Conservation (phyloP, 2,888 invertebrate genomes). For the Eubasilissa splendida region DNA sequence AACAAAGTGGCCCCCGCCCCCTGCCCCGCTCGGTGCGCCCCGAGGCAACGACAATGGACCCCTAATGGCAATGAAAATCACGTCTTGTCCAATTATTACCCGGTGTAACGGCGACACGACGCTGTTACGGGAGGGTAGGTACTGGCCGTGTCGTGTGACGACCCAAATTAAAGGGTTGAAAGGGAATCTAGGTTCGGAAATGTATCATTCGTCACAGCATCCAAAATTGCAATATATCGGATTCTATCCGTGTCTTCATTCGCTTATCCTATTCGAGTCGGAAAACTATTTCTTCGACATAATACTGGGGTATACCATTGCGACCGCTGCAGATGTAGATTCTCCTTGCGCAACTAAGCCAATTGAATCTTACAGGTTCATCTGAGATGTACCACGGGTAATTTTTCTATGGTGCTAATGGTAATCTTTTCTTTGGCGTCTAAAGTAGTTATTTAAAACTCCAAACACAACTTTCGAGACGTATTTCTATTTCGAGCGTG, state of each 20-base stretch:
- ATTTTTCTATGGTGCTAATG: no score
- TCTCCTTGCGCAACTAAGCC: no score
- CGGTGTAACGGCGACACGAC: conserved; percentile 1
- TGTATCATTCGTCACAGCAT: no score
- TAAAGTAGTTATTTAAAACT: no score
- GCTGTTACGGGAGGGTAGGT: background rate
- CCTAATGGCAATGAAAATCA: conserved; percentile 58
- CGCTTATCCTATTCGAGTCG: background rate
- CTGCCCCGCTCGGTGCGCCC: conserved; percentile 11
- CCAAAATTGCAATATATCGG: background rate
- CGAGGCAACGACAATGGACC: conserved; percentile 47
- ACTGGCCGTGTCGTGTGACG: conserved; percentile 9
- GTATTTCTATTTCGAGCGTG: no score
- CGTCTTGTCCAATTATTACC: conserved; percentile 57
- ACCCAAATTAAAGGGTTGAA: conserved; percentile 4
- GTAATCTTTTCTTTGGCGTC: no score
- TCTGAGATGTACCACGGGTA: no score
- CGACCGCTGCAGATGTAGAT: no score
- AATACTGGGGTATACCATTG: no score
- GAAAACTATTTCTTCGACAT: no score
- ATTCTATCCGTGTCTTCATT: background rate
- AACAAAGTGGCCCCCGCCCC: conserved; percentile 52
- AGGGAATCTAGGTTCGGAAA: background rate
- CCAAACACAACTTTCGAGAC: no score
- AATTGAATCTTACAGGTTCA: no score